Base-by-base conservation (phyloP, 1,140 invertebrate species). In the Drosophila pandora region DNA sequence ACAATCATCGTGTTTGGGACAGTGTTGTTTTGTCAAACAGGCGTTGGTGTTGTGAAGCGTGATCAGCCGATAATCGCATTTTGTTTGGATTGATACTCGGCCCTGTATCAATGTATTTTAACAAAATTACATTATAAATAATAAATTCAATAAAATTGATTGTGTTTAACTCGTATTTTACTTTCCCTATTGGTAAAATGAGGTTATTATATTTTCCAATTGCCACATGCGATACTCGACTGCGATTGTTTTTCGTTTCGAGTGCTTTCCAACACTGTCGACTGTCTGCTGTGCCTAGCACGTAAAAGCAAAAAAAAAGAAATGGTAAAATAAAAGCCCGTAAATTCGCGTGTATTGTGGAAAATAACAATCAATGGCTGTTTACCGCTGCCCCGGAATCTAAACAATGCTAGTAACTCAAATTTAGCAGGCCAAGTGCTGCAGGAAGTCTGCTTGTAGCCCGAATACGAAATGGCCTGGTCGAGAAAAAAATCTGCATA, bases 1-100 rank as follows among this genome's bases (percentile, higher is more conserved):
- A 85, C 72, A 74, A 80, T 84, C 71, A 84, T 84, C 73, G 64
- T 65, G 79, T 70, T 78, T 80, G 59, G 61, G 12, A 12, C 73
- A 56, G 65, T 56, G 65, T 69, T 69, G 61, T 63, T 63, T 59
- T 63, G 65, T 56, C 62, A 69, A 69, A 47, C 25, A 8, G 17
- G 2, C 13, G 8, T 47, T 4, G 28, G 71, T 84, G 74, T 64
- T 83, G 79, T 54, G 82, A 76, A 68, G 49, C 58, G 75, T 23
- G 21, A n/a, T 6, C 57, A 67, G 71, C 57, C 78, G 64, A 84
- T 79, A 70, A 55, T 71, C 65, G 74, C 63, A 50, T 67, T 71
- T 65, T 78, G 79, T 72, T 67, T 84, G 70, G 60, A 55, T 59
- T 8, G 21, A 4, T n/a, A 17, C 30, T 52, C 5, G 23, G 23